phyloP scores from a whole-genome alignment of 2,888 invertebrate genomes.

The Cephus pygmeus region DNA sequence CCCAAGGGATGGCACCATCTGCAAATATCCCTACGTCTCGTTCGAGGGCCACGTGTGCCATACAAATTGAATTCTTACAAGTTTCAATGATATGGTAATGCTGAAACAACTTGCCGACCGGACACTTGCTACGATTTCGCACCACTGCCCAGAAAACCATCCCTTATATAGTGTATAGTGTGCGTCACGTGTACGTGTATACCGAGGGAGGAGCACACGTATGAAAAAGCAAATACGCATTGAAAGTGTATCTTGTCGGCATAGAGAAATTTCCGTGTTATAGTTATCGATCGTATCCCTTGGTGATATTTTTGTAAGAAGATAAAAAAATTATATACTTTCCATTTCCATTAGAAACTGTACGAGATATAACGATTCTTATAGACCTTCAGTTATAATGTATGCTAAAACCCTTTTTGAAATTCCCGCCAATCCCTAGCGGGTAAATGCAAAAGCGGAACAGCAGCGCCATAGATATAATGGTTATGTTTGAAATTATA shows the following conservation, averaged over 20 bases:
- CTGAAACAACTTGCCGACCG: slow-evolving; percentile 46
- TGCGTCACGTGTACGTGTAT: background rate
- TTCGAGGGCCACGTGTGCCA: slow-evolving; percentile 43
- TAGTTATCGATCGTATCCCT: background rate
- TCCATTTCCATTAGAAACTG: background rate
- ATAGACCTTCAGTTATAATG: background rate
- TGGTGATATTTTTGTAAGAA: background rate
- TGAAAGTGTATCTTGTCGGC: background rate
- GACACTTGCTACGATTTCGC: slow-evolving; percentile 37
- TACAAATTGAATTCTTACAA: slow-evolving; percentile 50
- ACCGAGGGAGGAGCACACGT: background rate
- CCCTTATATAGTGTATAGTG: background rate
- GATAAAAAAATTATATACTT: background rate
- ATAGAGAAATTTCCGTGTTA: background rate
- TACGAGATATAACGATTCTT: background rate
- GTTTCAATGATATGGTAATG: slow-evolving; percentile 49
- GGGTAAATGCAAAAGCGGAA: background rate
- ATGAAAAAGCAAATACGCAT: background rate
- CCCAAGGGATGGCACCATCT: slow-evolving; percentile 45
- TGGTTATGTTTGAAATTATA: background rate
- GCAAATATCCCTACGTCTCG: slow-evolving; percentile 46
- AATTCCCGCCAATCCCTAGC: background rate
- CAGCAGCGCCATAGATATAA: background rate
- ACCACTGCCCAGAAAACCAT: slow-evolving; percentile 1
- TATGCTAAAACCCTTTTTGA: background rate